Evolutionary conservation across 2,797 vertebrate genomes (phyloP), one percentile per base, ranked within the genome.

Genomic region (Chaunax sp.): DNA sequence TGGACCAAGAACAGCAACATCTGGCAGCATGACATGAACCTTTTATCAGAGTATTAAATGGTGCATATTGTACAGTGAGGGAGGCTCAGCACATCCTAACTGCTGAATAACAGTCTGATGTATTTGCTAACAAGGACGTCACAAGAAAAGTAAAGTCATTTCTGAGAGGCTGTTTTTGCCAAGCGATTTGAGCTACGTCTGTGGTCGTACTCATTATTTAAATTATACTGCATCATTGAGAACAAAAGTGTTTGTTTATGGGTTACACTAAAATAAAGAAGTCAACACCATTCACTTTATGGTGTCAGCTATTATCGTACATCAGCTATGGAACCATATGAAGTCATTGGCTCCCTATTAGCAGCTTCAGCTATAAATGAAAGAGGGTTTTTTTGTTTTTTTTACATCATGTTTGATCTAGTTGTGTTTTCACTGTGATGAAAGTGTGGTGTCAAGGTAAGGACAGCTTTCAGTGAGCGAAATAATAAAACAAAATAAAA

Each of bases 141-240:
- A 38, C 3, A 15, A 13, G 16, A 11, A 41, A 50, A 54, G 10
- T 59, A 46, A 64, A 53, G 20, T 22, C 4, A 43, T 35, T 49
- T 9, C 50, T 26, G 26, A 53, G 13, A 0, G 13, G 13, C 28
- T 30, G 5, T 30, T 30, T 66, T 43, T 67, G 30, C 25, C 49
- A 55, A 3, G 35, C 26, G 12, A 61, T 43, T 11, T 60, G 38
- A 57, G 51, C 35, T 19, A 16, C 26, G 37, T 51, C 33, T 68
- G 41, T 38, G 12, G 51, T 52, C 44, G 40, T 40, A 18, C n/a
- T 60, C 66, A 60, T 75, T 53, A 65, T 73, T 59, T 30, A 52
- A 67, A 72, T 72, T 12, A 19, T 5, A 33, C 25, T 54, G 43
- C 52, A 49, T 55, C 55, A 35, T 19, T 49, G 15, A 65, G 16